Evolutionary conservation across 2,888 invertebrate species (phyloP), one percentile per base, ranked within the genome.

Genomic region (Endomychus coccineus): DNA sequence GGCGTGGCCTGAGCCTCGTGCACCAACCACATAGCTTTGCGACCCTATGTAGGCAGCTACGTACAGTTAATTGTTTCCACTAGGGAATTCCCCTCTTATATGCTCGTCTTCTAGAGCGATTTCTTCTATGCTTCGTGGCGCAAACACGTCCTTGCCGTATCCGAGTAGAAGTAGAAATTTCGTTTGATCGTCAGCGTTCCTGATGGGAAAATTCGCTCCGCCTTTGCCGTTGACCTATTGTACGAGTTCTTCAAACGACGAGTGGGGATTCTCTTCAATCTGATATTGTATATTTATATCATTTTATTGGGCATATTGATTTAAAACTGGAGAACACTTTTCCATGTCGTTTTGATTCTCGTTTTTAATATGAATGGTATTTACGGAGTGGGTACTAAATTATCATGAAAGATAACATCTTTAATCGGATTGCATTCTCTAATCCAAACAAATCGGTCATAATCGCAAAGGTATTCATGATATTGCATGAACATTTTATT

Each of bases 241-340:
- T 51, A 50, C 49, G 48, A 47, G 52, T 47, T 50, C 55, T 54
- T 50, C 49, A 47, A 40, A 40, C 35, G 48, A 46, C 54, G 51
- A 55, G 50, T 56, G 54, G 54, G 58, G 56, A 48, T 45, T 51
- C 48, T 44, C 56, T 58, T 54, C 50, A 59, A 55, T 58, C 51
- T 56, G 63, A 64, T 63, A 64, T 62, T 64, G 64, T 65, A 58
- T 63, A 62, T 65, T 62, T 64, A 62, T 64, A 62, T 62, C 57
- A 59, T 64, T 62, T 65, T 64, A 65, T 65, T 65, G 64, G 64
- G 63, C 58, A 60, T 64, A 65, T 65, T 57, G 57, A 58, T 59
- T 55, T 50, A 46, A 49, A 14, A 44, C 44, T 48, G 42, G 42
- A 46, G 46, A 40, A 45, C 49, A 50, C 52, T 52, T 50, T 52